A percentile compares a stretch with the other conserved stretches of the same genome.
phyloP scores from a whole-genome alignment of 2,888 invertebrate genomes.

The Anoncus sp. region DNA sequence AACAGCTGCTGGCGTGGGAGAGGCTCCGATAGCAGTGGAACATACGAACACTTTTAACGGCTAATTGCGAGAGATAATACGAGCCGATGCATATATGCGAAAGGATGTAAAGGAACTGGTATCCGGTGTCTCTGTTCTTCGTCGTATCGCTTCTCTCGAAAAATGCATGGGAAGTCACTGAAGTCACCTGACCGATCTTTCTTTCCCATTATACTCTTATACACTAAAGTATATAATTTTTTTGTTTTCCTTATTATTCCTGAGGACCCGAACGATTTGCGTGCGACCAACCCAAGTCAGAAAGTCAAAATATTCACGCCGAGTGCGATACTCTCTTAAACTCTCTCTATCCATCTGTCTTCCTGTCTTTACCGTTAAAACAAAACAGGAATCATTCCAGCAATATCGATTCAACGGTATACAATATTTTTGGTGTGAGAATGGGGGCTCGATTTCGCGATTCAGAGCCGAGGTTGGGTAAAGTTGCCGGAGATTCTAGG shows the following conservation, averaged over 20 bases:
- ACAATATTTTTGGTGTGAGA: background rate
- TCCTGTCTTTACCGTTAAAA: constrained; percentile 1
- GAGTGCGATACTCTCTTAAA: constrained; percentile 40
- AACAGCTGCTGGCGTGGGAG: constrained; percentile 73
- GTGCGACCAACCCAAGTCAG: constrained; percentile 55
- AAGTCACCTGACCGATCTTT: constrained; percentile 68
- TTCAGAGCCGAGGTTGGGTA: constrained; percentile 35
- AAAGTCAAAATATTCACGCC: constrained; percentile 48
- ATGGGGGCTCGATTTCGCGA: constrained; percentile 42
- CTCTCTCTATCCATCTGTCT: constrained; percentile 2
- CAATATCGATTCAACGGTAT: constrained; percentile 40
- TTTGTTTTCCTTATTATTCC: constrained; percentile 44
- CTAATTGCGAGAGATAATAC: constrained; percentile 74
- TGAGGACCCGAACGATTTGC: constrained; percentile 51
- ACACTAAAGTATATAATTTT: constrained; percentile 32
- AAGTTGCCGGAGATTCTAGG: constrained; percentile 6
- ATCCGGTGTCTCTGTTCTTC: constrained; percentile 51
- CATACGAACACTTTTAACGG: constrained; percentile 75
- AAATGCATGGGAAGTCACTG: constrained; percentile 79
- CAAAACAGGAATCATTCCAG: constrained; percentile 18
- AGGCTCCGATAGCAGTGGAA: constrained; percentile 66
- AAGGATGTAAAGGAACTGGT: constrained; percentile 59
- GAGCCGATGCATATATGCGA: constrained; percentile 49
- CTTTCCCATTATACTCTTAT: constrained; percentile 45
- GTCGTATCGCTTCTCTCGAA: constrained; percentile 72